A percentile compares a stretch with the other conserved stretches of the same genome.
phyloP scores from a whole-genome alignment of 2,797 vertebrate species.

The Danio jaintianensis region DNA sequence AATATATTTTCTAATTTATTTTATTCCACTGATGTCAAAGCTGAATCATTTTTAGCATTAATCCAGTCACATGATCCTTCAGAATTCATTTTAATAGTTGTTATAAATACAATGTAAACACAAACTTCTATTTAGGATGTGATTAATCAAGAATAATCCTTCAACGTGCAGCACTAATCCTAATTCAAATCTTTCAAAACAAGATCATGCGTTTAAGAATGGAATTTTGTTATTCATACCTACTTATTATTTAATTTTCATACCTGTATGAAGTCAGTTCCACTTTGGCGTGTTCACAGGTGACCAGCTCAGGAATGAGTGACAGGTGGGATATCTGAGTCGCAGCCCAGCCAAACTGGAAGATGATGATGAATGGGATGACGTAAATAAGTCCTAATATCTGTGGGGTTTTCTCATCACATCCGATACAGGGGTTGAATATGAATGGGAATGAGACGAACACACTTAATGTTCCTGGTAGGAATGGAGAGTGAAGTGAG shows the following conservation, averaged over 20 bases:
- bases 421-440: constrained; percentile 88
- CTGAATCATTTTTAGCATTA: too few relatives aligned
- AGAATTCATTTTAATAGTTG: too few relatives aligned
- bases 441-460: constrained; percentile 89
- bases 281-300: constrained; percentile 85
- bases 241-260: not conserved
- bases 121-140: too few relatives aligned
- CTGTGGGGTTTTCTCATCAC: constrained; percentile 73
- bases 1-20: too few relatives aligned
- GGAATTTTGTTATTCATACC: too few relatives aligned
- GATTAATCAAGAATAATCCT: too few relatives aligned
- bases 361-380: constrained; percentile 85
- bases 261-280: constrained; percentile 92
- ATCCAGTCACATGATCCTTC: too few relatives aligned
- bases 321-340: constrained; percentile 90
- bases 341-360: constrained; percentile 91
- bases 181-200: too few relatives aligned
- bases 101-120: too few relatives aligned
- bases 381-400: constrained; percentile 84
- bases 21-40: too few relatives aligned
- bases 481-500: not conserved
- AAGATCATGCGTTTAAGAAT: too few relatives aligned
- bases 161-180: too few relatives aligned
- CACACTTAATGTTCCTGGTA: constrained; percentile 83
- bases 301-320: constrained; percentile 88